Evolutionary conservation across 2,113 vertebrate species (phyloP).

Genomic region (Entomyzon cyanotis): DNA sequence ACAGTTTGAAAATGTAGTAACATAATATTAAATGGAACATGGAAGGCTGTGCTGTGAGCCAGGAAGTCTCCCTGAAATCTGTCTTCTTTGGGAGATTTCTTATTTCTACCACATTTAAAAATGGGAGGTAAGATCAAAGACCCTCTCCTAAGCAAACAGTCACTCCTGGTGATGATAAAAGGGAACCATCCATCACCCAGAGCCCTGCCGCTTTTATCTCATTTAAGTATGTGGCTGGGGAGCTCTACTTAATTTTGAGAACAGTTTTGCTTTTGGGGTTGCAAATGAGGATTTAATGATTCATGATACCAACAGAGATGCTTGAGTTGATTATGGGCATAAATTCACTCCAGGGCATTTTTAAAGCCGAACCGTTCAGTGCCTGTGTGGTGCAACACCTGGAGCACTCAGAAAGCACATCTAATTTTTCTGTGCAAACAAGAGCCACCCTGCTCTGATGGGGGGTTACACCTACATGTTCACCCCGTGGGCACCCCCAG

Average conservation of each 20-base stretch:
- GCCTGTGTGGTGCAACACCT: not conserved
- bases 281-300: slow-evolving; percentile 46
- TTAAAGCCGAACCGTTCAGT: not conserved
- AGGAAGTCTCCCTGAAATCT: not conserved
- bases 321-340: not conserved
- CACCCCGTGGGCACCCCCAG: not conserved
- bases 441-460: rapidly evolving
- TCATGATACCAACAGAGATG: not conserved
- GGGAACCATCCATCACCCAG: slow-evolving; percentile 13
- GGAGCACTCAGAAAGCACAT: not conserved
- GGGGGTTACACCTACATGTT: rapidly evolving
- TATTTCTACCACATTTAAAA: slow-evolving; percentile 10
- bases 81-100: not conserved
- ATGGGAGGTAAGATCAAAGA: not conserved
- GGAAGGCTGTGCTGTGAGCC: not conserved
- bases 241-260: slow-evolving; percentile 44
- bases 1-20: not conserved
- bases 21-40: not conserved
- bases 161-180: slow-evolving; percentile 9
- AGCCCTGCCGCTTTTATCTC: slow-evolving; percentile 47
- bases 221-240: not conserved
- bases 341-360: not conserved
- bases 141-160: slow-evolving; percentile 7
- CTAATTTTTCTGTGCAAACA: not conserved
- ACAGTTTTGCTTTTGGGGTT: slow-evolving; percentile 32